A percentile compares a stretch with the other conserved stretches of the same genome.
These are phyloP conservation scores for Gastracanthus pulcherrimus DNA, from an alignment of 2,888 invertebrate genomes.

Conservation along the genomic window DNA sequence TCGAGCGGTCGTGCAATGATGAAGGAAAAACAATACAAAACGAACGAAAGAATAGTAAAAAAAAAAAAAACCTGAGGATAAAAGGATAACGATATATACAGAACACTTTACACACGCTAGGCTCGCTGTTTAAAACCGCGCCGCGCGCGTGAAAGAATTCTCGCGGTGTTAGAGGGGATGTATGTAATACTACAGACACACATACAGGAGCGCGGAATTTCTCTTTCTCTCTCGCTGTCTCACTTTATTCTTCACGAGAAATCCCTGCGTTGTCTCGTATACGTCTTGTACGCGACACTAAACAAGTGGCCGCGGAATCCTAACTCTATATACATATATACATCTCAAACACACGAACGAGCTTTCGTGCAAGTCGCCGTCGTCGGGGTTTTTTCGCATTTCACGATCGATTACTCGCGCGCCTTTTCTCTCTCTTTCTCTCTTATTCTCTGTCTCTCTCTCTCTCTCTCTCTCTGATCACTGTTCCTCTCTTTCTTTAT, in stretches of 20 bases:
- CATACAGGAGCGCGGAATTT: conserved; percentile 17
- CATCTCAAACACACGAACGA: conserved; percentile 3
- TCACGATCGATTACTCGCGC: conserved; percentile 24
- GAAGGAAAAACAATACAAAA: not conserved
- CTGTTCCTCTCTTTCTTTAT: not conserved
- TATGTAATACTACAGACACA: conserved; percentile 1
- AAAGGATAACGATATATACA: conserved; percentile 16
- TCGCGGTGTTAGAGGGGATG: too few relatives aligned
- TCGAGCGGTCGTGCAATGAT: conserved; percentile 11
- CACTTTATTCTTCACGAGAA: not conserved
- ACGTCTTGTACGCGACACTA: not conserved
- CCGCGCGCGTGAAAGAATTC: too few relatives aligned
- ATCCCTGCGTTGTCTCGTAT: conserved; percentile 23
- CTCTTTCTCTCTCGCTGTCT: not conserved
- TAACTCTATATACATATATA: not conserved
- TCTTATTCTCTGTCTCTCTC: not conserved
- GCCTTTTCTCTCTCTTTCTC: not conserved
- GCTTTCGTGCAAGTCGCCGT: not conserved
- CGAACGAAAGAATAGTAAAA: too few relatives aligned
- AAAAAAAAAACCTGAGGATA: not conserved
- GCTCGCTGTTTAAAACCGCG: not conserved
- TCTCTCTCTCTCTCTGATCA: not conserved
- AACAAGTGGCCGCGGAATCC: not conserved
- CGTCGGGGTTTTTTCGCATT: not conserved
- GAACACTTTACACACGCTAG: conserved; percentile 32